Base-by-base conservation (phyloP, 2,888 invertebrate genomes). In the Rhopalosiphum nymphaeae region DNA sequence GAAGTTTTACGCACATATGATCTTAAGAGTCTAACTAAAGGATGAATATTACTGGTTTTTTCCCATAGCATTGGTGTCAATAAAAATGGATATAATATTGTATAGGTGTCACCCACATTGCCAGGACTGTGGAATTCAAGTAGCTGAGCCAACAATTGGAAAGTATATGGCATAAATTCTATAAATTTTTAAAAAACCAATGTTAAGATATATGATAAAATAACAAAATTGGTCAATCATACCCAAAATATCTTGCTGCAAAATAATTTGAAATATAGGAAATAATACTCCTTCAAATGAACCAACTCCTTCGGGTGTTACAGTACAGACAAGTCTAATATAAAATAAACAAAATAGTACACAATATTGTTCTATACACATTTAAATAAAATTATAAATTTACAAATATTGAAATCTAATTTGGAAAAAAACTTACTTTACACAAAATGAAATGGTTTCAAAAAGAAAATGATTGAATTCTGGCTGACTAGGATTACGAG, bases 381-480 rank as follows among this genome's bases (percentile, higher is more conserved):
- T 91, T 36, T 94, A 88, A 46, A 29, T 36, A 85, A 86, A 87
- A 53, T 25, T 90, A 89, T 67, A 21, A 91, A 56, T 88, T 57
- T 44, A 78, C 16, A 0, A 89, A 26, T 89, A 16, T 29, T 3
- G 36, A 25, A 4, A 56, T 87, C 3, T 36, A 53, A 42, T 29
- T 46, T n/a, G 10, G 25, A 67, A 67, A 21, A 29, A 46, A 61
- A 96, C 97, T 96, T 96, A 98, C 98, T 97, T 97, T n/a, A 98
- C 97, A 9, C 98, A 97, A 88, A 99, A 96, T 53, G 99, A 98
- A 85, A 99, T 96, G 0, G 98, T 98, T 96, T 99, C 99, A 96
- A 99, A 99, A 78, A 99, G 96, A 96, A 98, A 99, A 96, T 99
- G 99, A 96, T 99, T 99, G 96, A 99, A 99, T 96, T 99, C 98